phyloP scores from a whole-genome alignment of 1,140 invertebrate species.

The Nasonia vitripennis region DNA sequence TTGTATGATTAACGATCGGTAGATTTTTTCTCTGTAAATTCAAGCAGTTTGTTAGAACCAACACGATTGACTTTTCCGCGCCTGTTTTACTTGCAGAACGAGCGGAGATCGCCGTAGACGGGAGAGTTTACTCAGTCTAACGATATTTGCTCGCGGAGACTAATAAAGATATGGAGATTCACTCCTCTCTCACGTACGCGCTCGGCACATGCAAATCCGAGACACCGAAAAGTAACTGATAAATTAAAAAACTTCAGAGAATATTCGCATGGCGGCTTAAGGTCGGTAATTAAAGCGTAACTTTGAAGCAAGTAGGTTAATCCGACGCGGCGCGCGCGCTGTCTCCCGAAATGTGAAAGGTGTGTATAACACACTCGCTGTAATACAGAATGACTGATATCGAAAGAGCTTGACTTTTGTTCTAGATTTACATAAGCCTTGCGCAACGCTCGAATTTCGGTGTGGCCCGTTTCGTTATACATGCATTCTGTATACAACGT shows the following conservation, averaged over 20 bases:
- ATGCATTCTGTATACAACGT: neutral
- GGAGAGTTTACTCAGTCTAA: neutral
- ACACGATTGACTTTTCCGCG: no score
- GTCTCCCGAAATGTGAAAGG: constrained; percentile 3
- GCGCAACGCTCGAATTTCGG: neutral
- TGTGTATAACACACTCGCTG: neutral
- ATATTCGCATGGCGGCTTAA: neutral
- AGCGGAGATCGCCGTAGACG: neutral
- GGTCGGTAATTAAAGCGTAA: neutral
- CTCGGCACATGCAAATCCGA: neutral
- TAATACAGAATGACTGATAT: neutral
- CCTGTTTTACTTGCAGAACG: no score
- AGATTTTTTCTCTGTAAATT: no score
- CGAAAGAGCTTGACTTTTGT: constrained; percentile 1
- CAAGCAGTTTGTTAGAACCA: no score
- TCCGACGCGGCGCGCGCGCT: no score
- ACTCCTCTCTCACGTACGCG: neutral
- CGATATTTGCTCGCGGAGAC: neutral
- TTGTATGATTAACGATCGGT: no score
- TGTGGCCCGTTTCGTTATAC: neutral
- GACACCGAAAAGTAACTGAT: neutral
- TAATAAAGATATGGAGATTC: constrained; percentile 4
- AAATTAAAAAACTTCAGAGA: neutral
- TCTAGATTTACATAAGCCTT: constrained; percentile 3
- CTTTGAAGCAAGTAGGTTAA: neutral